Conservation (phyloP, 2,888 invertebrate genomes). For the Heterodera filipjevi region DNA sequence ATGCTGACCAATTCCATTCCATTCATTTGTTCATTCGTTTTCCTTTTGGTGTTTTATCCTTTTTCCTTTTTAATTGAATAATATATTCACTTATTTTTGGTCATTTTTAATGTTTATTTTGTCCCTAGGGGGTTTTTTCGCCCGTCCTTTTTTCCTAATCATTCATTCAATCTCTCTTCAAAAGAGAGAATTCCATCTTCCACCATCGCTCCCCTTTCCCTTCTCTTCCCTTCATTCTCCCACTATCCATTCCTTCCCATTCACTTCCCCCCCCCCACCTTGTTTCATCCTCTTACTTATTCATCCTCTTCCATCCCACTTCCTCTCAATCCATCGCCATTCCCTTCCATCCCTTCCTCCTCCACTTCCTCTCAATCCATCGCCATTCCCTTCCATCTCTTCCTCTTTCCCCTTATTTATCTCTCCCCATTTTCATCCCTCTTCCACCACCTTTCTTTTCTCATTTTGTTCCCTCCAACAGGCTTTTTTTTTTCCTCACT, state of each 20-base stretch:
- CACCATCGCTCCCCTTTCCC: background rate
- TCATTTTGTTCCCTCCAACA: too few species aligned
- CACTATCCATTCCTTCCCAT: background rate
- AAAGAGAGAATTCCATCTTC: background rate
- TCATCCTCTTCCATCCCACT: too few species aligned
- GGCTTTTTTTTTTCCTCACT: too few species aligned
- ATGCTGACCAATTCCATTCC: too few species aligned
- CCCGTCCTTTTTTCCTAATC: background rate
- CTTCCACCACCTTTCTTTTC: too few species aligned
- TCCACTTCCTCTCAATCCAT: background rate
- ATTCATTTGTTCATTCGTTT: too few species aligned
- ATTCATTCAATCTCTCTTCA: background rate
- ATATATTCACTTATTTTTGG: background rate
- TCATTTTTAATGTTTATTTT: background rate
- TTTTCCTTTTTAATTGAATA: background rate
- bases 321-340: background rate
- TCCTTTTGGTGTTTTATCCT: background rate
- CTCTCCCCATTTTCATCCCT: too few species aligned
- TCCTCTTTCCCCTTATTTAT: too few species aligned
- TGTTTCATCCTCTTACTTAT: too few species aligned
- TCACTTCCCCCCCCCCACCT: background rate
- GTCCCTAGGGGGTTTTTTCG: background rate
- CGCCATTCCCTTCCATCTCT: background rate
- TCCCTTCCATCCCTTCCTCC: background rate
- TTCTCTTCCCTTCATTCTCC: background rate